These are phyloP conservation scores for Dolichotis patagonum DNA, from an alignment of 2,113 vertebrate genomes.

Conservation along the genomic window DNA sequence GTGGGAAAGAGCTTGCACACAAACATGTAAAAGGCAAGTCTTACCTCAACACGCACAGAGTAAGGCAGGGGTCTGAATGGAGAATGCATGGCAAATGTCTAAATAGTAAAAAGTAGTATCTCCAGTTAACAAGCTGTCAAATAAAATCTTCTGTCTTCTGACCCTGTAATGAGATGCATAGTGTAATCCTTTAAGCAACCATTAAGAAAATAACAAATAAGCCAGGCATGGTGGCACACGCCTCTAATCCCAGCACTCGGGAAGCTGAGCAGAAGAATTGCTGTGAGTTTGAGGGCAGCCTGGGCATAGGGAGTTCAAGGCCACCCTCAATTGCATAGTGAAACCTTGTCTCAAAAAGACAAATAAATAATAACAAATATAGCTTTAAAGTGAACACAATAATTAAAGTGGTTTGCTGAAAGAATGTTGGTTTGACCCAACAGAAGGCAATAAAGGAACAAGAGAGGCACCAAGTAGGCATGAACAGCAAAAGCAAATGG, in stretches of 20 bases:
- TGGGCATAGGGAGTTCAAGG: background rate
- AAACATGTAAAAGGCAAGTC: background rate
- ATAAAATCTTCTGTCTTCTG: background rate
- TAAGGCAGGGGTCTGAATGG: background rate
- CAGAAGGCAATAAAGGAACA: background rate
- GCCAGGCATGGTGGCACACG: background rate
- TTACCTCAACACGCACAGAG: background rate
- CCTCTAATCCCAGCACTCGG: background rate
- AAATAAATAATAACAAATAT: background rate
- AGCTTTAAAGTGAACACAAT: background rate
- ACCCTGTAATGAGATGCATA: background rate
- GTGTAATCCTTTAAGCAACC: background rate
- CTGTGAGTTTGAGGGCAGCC: background rate
- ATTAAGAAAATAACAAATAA: constrained; percentile 33
- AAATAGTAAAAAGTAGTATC: background rate
- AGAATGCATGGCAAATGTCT: background rate
- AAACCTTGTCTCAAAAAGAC: background rate
- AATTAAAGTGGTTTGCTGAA: background rate
- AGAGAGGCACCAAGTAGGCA: background rate
- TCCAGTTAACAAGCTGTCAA: background rate
- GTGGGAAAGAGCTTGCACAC: background rate
- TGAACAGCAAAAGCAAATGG: background rate
- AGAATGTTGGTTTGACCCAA: background rate
- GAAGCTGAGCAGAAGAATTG: background rate
- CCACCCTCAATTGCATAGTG: background rate